Percentiles rank a stretch among this genome's conserved stretches.
These are phyloP conservation scores for Mormoops blainvillei DNA, from an alignment of 2,113 vertebrate genomes.

Conservation along the genomic window DNA sequence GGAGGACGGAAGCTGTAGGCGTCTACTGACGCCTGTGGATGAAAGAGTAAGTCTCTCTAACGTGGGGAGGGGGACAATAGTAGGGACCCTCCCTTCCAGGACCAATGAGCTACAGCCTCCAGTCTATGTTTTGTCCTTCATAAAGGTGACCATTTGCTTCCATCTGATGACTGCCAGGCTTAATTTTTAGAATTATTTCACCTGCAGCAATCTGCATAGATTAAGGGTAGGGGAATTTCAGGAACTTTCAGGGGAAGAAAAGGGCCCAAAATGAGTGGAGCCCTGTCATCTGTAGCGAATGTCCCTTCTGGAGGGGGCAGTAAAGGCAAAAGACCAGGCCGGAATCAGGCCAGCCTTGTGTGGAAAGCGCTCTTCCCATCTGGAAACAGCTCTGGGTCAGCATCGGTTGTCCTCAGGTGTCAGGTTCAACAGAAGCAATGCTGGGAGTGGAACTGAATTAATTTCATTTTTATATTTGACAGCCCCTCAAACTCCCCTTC, in stretches of 20 bases:
- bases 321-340: background rate
- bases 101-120: background rate
- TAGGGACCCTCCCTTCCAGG: no score
- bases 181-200: background rate
- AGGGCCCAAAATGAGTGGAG: background rate
- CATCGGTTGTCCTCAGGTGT: background rate
- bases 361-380: background rate
- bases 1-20: no score
- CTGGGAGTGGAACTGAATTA: background rate
- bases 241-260: background rate
- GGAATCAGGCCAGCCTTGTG: no score
- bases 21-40: background rate
- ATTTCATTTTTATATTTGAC: background rate
- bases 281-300: background rate
- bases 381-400: background rate
- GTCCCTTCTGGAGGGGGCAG: accelerated
- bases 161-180: background rate
- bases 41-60: background rate
- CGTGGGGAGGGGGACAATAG: background rate
- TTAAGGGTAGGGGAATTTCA: background rate
- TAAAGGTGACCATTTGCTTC: background rate
- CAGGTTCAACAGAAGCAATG: background rate
- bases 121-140: background rate
- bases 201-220: background rate
- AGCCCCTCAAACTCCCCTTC: background rate